These are phyloP conservation scores for Tupiocoris notatus DNA, from an alignment of 2,888 invertebrate species.

Conservation along the genomic window DNA sequence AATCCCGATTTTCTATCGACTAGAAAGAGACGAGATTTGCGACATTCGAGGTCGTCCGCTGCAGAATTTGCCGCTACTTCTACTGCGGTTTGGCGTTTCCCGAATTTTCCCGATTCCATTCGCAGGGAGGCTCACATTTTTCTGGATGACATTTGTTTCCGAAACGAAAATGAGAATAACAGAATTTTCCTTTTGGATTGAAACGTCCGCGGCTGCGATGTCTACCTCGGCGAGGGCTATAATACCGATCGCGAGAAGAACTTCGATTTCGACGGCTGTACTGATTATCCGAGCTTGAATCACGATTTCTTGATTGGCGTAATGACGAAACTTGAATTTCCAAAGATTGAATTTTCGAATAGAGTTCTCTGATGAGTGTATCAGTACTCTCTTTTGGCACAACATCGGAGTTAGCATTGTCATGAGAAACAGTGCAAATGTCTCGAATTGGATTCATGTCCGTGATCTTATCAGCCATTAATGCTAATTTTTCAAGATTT, in stretches of 20 bases:
- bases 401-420: not conserved
- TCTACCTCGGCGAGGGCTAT: not conserved
- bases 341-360: not conserved
- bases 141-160: conserved; percentile 27
- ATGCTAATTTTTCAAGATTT: not conserved
- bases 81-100: not conserved
- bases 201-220: conserved; percentile 7
- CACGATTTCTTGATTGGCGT: not conserved
- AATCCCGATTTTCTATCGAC: conserved; percentile 5
- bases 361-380: not conserved
- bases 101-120: conserved; percentile 20
- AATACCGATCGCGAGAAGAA: not conserved
- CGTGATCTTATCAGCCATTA: not conserved
- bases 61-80: conserved; percentile 27
- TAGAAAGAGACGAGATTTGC: conserved; percentile 10
- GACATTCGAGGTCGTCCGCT: not conserved
- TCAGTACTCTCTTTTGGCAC: too few species aligned
- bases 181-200: conserved; percentile 19
- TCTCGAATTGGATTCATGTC: not conserved
- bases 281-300: not conserved
- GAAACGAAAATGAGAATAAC: conserved; percentile 26
- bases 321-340: conserved; percentile 4
- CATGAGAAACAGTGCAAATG: too few species aligned
- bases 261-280: not conserved
- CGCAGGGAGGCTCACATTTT: conserved; percentile 27